phyloP scores from a whole-genome alignment of 2,888 invertebrate species.

The Drosophila pegasa region DNA sequence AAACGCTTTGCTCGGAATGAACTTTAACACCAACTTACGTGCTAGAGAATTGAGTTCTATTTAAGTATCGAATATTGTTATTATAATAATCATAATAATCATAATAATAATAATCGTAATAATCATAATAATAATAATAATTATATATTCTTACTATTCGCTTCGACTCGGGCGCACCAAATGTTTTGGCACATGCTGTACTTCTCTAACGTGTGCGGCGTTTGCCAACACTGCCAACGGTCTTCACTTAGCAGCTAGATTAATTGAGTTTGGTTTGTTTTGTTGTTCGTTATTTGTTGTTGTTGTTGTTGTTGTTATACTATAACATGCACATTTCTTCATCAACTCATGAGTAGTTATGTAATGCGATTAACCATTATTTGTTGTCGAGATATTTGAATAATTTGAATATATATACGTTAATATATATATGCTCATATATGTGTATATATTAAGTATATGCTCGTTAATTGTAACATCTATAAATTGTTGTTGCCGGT shows the following conservation, averaged over 20 bases:
- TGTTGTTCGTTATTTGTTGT: too few species aligned
- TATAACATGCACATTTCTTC: slow-evolving; percentile 54
- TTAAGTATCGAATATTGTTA: slow-evolving; percentile 25
- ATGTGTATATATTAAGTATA: slow-evolving; percentile 35
- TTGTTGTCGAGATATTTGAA: slow-evolving; percentile 22
- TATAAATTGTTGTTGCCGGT: slow-evolving; percentile 45
- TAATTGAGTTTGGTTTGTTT: slow-evolving; percentile 63
- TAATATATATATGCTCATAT: slow-evolving; percentile 37
- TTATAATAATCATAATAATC: not conserved
- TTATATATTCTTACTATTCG: slow-evolving; percentile 17
- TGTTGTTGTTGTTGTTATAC: too few species aligned
- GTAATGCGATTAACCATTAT: slow-evolving; percentile 36
- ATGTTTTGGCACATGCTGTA: slow-evolving; percentile 67
- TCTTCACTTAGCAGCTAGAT: slow-evolving; percentile 42
- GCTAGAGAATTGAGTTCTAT: slow-evolving; percentile 59
- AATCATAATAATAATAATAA: slow-evolving; percentile 5
- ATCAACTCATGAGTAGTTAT: slow-evolving; percentile 40
- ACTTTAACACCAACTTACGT: slow-evolving; percentile 73
- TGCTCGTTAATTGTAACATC: slow-evolving; percentile 59
- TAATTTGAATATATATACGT: slow-evolving; percentile 38
- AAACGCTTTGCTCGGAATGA: slow-evolving; percentile 63
- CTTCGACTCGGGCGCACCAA: slow-evolving; percentile 43
- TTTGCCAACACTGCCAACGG: slow-evolving; percentile 50
- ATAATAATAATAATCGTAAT: slow-evolving; percentile 1
- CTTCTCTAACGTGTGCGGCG: slow-evolving; percentile 33